These are phyloP conservation scores for Serrognathus titanus DNA, from an alignment of 2,888 invertebrate genomes.

Conservation along the genomic window DNA sequence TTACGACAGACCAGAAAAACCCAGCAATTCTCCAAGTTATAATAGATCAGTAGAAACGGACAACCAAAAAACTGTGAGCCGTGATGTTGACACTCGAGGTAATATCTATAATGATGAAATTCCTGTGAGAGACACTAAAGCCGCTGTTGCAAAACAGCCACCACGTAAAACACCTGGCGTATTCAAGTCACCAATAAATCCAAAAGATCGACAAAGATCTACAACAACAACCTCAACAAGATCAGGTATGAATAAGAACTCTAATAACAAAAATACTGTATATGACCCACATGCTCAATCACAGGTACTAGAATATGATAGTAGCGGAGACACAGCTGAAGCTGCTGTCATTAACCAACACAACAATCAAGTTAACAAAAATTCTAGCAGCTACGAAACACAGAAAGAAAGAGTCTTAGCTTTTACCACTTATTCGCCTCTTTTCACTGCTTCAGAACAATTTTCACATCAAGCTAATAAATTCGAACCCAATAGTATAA, in stretches of 20 bases:
- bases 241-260: conserved; percentile 9
- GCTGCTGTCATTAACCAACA: not conserved
- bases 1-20: not conserved
- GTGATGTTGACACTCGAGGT: not conserved
- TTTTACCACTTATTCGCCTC: no score
- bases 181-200: conserved; percentile 5
- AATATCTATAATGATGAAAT: conserved; percentile 13
- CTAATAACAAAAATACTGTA: conserved; percentile 6
- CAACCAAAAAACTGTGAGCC: no score
- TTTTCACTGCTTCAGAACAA: no score
- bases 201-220: not conserved
- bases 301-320: conserved; percentile 4
- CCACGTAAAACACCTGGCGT: not conserved
- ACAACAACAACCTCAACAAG: not conserved
- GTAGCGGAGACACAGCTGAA: not conserved
- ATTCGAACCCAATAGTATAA: no score
- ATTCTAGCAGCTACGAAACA: not conserved
- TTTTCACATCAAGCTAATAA: no score
- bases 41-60: no score
- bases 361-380: not conserved
- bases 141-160: no score
- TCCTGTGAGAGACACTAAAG: conserved; percentile 15
- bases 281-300: conserved; percentile 8
- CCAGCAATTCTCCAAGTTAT: not conserved
- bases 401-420: no score